A percentile compares a stretch with the other conserved stretches of the same genome.
phyloP scores from a whole-genome alignment of 2,888 invertebrate species.

The Tholera decimalis region DNA sequence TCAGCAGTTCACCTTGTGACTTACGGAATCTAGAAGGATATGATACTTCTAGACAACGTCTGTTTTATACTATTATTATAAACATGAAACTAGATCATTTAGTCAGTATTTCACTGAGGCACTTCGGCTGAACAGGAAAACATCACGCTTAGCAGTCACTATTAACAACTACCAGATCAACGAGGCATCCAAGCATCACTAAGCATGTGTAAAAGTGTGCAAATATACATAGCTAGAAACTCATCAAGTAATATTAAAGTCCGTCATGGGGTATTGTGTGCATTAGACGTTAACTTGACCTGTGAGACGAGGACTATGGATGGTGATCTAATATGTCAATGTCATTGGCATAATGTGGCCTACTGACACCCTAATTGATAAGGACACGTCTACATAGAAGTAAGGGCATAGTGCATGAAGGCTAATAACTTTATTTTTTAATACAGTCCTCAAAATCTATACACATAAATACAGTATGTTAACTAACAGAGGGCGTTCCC shows the following conservation, averaged over 20 bases:
- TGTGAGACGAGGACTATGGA: slow-evolving; percentile 3
- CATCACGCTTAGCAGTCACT: too few species aligned
- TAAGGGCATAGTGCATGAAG: background rate
- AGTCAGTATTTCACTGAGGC: too few species aligned
- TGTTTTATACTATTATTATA: too few species aligned
- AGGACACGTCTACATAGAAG: slow-evolving; percentile 1
- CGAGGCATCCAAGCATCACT: too few species aligned
- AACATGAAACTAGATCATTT: too few species aligned
- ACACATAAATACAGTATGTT: too few species aligned
- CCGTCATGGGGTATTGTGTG: background rate
- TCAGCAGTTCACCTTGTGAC: background rate
- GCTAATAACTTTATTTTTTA: background rate
- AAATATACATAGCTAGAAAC: background rate
- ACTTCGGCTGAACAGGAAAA: too few species aligned
- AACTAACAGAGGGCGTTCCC: too few species aligned
- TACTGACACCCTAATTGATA: slow-evolving; percentile 1
- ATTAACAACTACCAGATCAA: too few species aligned
- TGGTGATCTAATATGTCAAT: slow-evolving; percentile 16
- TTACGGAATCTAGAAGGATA: background rate
- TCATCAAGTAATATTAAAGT: background rate
- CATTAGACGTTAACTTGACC: slow-evolving; percentile 9
- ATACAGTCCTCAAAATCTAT: background rate
- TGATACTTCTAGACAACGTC: background rate
- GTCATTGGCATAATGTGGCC: slow-evolving; percentile 10
- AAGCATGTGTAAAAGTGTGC: background rate